A percentile compares a stretch with the other conserved stretches of the same genome.
These are phyloP conservation scores for Apamea sordens DNA, from an alignment of 2,888 invertebrate genomes.

Conservation along the genomic window DNA sequence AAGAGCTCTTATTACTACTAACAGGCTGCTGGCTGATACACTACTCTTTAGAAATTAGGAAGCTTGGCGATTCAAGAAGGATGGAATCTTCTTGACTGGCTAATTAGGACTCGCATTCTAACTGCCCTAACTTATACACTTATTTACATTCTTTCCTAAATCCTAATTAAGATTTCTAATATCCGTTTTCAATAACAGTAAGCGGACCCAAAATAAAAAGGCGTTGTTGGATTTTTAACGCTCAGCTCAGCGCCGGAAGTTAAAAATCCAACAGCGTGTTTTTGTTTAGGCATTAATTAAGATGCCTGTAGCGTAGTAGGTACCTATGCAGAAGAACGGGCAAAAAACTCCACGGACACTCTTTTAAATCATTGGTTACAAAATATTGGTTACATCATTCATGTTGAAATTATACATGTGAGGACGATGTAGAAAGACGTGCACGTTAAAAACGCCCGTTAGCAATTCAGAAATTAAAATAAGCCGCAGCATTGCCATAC, in stretches of 20 bases:
- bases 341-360: too few species aligned
- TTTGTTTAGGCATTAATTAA: too few species aligned
- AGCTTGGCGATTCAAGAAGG: not conserved
- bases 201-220: not conserved
- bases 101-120: not conserved
- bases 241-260: not conserved
- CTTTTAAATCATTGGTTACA: too few species aligned
- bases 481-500: slow-evolving; percentile 9
- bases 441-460: too few species aligned
- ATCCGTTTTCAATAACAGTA: not conserved
- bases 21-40: not conserved
- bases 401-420: too few species aligned
- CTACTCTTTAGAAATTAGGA: not conserved
- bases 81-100: not conserved
- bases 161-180: not conserved
- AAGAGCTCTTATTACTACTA: slow-evolving; percentile 22
- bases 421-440: too few species aligned
- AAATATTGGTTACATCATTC: too few species aligned
- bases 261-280: too few species aligned
- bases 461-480: too few species aligned
- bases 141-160: not conserved
- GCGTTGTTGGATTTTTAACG: not conserved
- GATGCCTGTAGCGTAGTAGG: too few species aligned
- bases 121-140: not conserved
- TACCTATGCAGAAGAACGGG: too few species aligned